A percentile compares a stretch with the other conserved stretches of the same genome.
Conservation (phyloP, 2,888 invertebrate genomes). For the Pecten maximus region DNA sequence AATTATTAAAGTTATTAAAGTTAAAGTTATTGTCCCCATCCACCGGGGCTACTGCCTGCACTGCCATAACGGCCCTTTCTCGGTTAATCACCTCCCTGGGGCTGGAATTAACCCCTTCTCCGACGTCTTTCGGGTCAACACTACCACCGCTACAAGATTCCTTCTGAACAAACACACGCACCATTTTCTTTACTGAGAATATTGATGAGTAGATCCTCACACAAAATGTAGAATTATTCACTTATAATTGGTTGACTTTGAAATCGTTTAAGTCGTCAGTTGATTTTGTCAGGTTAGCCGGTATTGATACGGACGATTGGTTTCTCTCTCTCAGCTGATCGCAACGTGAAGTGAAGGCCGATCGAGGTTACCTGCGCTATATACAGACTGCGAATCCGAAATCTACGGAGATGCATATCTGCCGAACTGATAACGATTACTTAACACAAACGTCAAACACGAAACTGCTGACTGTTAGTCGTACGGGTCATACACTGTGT, state of each 20-base stretch:
- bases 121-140: slow-evolving; percentile 1
- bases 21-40: slow-evolving; percentile 43
- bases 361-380: slow-evolving; percentile 26
- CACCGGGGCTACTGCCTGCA: slow-evolving; percentile 35
- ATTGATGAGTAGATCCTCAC: neutral
- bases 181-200: slow-evolving; percentile 58
- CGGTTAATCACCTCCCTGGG: slow-evolving; percentile 41
- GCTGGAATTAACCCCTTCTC: slow-evolving; percentile 20
- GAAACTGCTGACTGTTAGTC: neutral
- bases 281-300: neutral
- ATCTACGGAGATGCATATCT: neutral
- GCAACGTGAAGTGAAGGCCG: slow-evolving; percentile 44
- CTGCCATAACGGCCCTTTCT: slow-evolving; percentile 39
- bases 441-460: neutral
- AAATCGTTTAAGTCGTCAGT: neutral
- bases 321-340: slow-evolving; percentile 52
- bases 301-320: neutral
- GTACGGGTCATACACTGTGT: neutral
- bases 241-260: neutral
- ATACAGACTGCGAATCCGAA: slow-evolving; percentile 19
- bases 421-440: neutral
- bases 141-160: slow-evolving; percentile 37
- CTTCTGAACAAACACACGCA: slow-evolving; percentile 66
- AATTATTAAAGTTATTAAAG: slow-evolving; percentile 40
- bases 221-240: neutral